phyloP scores from a whole-genome alignment of 2,113 vertebrate species.

The Melanerpes formicivorus region DNA sequence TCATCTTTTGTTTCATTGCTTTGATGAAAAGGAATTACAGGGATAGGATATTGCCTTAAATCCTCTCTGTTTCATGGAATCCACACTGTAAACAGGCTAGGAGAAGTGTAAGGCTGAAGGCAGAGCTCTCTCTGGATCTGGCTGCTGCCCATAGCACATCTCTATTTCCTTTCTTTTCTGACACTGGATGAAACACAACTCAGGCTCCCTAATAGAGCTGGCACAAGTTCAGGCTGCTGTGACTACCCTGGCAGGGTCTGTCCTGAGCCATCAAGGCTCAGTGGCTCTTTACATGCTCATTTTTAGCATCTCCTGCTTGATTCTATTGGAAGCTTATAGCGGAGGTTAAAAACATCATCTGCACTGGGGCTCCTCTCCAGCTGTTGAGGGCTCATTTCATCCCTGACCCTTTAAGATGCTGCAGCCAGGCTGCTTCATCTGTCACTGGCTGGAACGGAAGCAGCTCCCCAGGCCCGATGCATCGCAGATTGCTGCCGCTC shows the following conservation, averaged over 20 bases:
- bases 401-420: constrained; percentile 11
- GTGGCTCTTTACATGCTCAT: not conserved
- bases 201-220: not conserved
- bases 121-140: not conserved
- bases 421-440: constrained; percentile 20
- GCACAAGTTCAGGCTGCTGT: not conserved
- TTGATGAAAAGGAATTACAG: not conserved
- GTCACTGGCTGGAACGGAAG: constrained; percentile 2
- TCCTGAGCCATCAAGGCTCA: constrained; percentile 1
- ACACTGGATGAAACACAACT: not conserved
- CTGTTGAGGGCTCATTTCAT: constrained; percentile 12
- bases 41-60: not conserved
- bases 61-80: not conserved
- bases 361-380: not conserved
- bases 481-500: not conserved
- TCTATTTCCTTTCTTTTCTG: constrained; percentile 15
- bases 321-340: constrained; percentile 5
- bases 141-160: not conserved
- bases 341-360: constrained; percentile 50
- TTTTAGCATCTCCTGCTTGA: not conserved
- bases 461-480: not conserved
- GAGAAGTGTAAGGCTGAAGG: not conserved
- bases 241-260: constrained; percentile 36
- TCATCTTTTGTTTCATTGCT: not conserved
- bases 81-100: not conserved